Evolutionary conservation across 2,888 invertebrate species (phyloP).

Genomic region (Callyntrura guangdongensis): DNA sequence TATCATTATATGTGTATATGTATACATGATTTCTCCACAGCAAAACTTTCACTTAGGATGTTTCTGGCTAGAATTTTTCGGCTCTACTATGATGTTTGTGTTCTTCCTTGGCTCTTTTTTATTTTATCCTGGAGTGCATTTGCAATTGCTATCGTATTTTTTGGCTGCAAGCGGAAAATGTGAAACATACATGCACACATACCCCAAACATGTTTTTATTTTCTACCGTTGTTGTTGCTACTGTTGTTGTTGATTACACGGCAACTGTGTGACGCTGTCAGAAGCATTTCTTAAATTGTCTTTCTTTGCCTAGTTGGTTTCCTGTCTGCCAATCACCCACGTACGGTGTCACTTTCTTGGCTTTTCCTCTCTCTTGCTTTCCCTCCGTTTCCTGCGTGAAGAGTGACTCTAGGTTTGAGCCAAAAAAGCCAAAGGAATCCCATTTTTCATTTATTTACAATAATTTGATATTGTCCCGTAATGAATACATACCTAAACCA

Average conservation of each 20-base stretch:
- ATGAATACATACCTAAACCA: background rate
- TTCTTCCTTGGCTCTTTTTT: background rate
- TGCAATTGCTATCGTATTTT: background rate
- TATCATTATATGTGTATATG: too few relatives aligned
- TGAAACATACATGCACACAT: background rate
- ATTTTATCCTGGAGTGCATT: background rate
- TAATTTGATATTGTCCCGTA: background rate
- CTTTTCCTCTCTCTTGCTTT: background rate
- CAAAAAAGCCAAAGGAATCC: background rate
- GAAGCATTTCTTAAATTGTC: slow-evolving; percentile 46
- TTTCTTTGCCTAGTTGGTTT: slow-evolving; percentile 50
- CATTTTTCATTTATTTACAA: background rate
- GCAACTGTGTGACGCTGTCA: slow-evolving; percentile 1
- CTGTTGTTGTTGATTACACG: background rate
- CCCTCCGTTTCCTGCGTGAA: background rate
- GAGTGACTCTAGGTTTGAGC: background rate
- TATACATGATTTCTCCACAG: background rate
- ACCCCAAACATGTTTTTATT: background rate
- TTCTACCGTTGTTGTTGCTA: background rate
- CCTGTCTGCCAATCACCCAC: slow-evolving; percentile 60
- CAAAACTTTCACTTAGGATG: background rate
- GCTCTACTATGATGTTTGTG: background rate
- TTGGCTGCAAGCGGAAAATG: background rate
- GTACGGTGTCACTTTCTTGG: slow-evolving; percentile 28
- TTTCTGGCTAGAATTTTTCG: background rate